These are phyloP conservation scores for Salminus brasiliensis DNA, from an alignment of 2,113 vertebrate species.

Conservation along the genomic window DNA sequence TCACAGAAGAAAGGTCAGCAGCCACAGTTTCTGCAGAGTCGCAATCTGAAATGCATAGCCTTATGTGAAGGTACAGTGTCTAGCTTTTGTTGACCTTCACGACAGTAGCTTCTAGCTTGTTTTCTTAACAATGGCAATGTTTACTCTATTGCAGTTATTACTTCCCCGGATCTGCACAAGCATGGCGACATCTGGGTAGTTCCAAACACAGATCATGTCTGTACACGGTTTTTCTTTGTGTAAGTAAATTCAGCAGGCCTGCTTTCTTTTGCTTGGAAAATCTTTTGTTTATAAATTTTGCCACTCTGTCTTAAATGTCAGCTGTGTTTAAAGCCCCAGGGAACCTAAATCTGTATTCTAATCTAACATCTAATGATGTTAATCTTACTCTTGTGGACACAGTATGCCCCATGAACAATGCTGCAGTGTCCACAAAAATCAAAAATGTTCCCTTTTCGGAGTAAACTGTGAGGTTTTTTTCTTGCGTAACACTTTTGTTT, in stretches of 20 bases:
- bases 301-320: too few relatives aligned
- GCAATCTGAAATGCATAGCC: conserved; percentile 93
- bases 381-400: too few relatives aligned
- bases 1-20: conserved; percentile 90
- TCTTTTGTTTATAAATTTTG: too few relatives aligned
- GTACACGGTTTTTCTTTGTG: conserved; percentile 94
- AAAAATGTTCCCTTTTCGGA: too few relatives aligned
- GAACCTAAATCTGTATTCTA: too few relatives aligned
- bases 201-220: conserved; percentile 89
- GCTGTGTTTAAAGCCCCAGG: too few relatives aligned
- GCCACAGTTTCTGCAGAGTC: conserved; percentile 89
- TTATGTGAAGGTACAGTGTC: conserved; percentile 89
- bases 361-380: too few relatives aligned
- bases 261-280: too few relatives aligned
- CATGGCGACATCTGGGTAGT: conserved; percentile 93
- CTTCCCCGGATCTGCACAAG: conserved; percentile 90
- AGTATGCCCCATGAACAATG: too few relatives aligned
- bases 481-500: too few relatives aligned
- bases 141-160: conserved; percentile 80
- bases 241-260: conserved; percentile 71
- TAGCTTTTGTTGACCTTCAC: background rate
- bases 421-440: too few relatives aligned
- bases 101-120: background rate
- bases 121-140: background rate
- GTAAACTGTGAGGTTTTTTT: too few relatives aligned